Evolutionary conservation across 2,113 vertebrate genomes (phyloP).

Genomic region (Perca schrenkii): DNA sequence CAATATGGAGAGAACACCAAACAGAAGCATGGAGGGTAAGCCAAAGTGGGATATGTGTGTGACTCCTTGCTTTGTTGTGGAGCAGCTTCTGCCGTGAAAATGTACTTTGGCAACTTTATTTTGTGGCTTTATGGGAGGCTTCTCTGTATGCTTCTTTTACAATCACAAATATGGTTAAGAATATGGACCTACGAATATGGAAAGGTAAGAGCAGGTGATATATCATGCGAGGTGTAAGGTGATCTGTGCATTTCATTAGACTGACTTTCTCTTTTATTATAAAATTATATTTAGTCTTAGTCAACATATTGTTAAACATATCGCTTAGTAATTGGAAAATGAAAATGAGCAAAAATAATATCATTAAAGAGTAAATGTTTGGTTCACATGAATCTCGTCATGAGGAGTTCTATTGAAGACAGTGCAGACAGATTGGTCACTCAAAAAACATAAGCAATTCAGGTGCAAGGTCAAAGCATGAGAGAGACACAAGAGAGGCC

Average conservation of each 20-base stretch:
- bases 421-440: not conserved
- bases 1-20: constrained; percentile 71
- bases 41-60: not conserved
- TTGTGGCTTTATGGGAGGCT: not conserved
- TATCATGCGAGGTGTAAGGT: constrained; percentile 20
- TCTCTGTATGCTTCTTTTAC: not conserved
- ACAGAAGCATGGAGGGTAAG: constrained; percentile 82
- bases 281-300: not conserved
- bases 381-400: not conserved
- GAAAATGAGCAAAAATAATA: no score
- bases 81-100: not conserved
- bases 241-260: not conserved
- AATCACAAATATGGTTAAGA: constrained; percentile 14
- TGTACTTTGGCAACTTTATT: not conserved
- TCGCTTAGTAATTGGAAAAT: not conserved
- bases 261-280: not conserved
- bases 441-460: not conserved
- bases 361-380: not conserved
- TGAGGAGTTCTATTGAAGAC: constrained; percentile 25
- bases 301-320: not conserved
- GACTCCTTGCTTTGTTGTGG: not conserved
- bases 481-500: constrained; percentile 1
- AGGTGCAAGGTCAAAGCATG: not conserved
- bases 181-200: not conserved
- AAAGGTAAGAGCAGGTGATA: constrained; percentile 26